phyloP scores from a whole-genome alignment of 1,140 invertebrate species.

The Zelostemma sp. region DNA sequence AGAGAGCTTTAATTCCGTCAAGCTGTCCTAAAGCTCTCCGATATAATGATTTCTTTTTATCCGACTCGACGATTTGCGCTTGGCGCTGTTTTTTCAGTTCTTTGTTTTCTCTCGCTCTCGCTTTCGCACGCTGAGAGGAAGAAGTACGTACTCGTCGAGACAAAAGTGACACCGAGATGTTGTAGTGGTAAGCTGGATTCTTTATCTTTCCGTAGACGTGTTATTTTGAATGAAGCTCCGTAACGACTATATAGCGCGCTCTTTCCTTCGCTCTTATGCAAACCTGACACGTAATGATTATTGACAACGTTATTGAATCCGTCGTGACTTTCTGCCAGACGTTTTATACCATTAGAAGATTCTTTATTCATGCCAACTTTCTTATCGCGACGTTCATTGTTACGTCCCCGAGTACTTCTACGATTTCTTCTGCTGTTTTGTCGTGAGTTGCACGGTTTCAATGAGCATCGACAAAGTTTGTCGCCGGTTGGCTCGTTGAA shows the following conservation, averaged over 20 bases:
- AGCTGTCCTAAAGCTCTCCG: constrained; percentile 28
- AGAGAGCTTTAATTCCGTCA: constrained; percentile 42
- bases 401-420: background rate
- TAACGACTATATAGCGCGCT: constrained; percentile 5
- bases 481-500: background rate
- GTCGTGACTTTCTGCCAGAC: background rate
- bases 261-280: background rate
- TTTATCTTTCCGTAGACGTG: constrained; percentile 11
- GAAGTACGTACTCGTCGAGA: background rate
- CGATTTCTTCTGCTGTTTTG: background rate
- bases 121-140: background rate
- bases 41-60: constrained; percentile 39
- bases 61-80: constrained; percentile 27
- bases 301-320: constrained; percentile 14
- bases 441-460: background rate
- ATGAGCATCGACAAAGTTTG: background rate
- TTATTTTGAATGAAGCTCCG: constrained; percentile 27
- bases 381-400: background rate
- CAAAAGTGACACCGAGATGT: background rate
- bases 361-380: background rate
- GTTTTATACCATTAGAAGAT: background rate
- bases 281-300: constrained; percentile 8
- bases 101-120: background rate
- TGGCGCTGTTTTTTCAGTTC: background rate
- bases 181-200: constrained; percentile 1